Percentiles rank a stretch among this genome's conserved stretches.
phyloP scores from a whole-genome alignment of 2,797 vertebrate genomes.

The Buceros bicornis region DNA sequence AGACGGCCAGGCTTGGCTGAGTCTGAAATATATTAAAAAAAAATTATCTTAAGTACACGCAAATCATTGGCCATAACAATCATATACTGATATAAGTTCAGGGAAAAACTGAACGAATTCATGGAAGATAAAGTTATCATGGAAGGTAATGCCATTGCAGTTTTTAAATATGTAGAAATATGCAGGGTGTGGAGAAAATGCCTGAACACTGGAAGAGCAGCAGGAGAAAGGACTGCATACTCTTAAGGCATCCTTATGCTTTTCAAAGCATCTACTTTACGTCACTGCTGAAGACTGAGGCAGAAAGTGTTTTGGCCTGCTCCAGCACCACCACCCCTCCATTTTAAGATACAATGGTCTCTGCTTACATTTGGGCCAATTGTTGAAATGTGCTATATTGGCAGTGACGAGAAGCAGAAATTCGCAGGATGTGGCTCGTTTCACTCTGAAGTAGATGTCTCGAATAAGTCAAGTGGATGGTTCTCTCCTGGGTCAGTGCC shows the following conservation, averaged over 20 bases:
- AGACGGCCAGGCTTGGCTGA: not conserved
- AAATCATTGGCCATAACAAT: not conserved
- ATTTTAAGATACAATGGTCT: not conserved
- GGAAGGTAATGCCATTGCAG: not conserved
- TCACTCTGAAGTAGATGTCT: not conserved
- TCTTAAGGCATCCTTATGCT: not conserved
- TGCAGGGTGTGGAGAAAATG: not conserved
- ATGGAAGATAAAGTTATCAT: not conserved
- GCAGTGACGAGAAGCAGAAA: not conserved
- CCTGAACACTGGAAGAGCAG: not conserved
- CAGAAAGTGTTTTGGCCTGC: not conserved
- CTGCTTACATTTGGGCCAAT: not conserved
- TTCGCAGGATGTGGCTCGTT: not conserved
- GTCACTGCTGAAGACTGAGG: not conserved
- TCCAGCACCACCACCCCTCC: not conserved
- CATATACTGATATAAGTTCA: not conserved
- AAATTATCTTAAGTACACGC: no score
- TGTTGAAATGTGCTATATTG: not conserved
- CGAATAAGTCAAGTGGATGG: not conserved
- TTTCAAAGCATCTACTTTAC: not conserved
- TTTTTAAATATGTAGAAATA: not conserved
- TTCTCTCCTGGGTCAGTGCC: not conserved
- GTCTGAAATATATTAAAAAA: not conserved
- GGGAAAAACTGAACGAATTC: not conserved
- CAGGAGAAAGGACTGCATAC: not conserved